phyloP scores from a whole-genome alignment of 2,113 vertebrate genomes.

The Perca schrenkii region DNA sequence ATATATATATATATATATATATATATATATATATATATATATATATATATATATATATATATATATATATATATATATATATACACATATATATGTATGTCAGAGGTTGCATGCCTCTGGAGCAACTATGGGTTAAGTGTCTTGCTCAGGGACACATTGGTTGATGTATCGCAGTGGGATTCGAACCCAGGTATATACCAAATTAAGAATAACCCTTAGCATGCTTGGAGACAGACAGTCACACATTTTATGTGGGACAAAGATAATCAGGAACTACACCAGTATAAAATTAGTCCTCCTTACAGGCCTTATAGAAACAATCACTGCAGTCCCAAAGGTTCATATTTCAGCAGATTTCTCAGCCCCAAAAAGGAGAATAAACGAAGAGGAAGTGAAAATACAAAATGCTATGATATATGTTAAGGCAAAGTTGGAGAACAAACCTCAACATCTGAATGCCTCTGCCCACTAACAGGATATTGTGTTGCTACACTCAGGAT shows the following conservation, averaged over 20 bases:
- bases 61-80: too few species aligned
- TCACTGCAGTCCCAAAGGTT: conserved; percentile 9
- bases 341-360: conserved; percentile 48
- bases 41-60: too few species aligned
- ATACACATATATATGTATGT: too few species aligned
- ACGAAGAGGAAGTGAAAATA: conserved; percentile 75
- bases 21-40: too few species aligned
- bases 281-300: not conserved
- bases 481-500: conserved; percentile 70
- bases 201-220: too few species aligned
- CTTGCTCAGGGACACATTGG: too few species aligned
- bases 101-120: too few species aligned
- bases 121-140: too few species aligned
- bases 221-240: not conserved
- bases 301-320: conserved; percentile 3
- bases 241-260: not conserved
- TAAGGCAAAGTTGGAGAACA: conserved; percentile 44
- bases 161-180: too few species aligned
- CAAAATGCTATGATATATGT: conserved; percentile 74
- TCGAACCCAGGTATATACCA: too few species aligned
- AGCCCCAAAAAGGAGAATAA: conserved; percentile 59
- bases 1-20: too few species aligned
- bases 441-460: conserved; percentile 54
- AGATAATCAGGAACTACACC: not conserved
- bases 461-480: conserved; percentile 61